A percentile compares a stretch with the other conserved stretches of the same genome.
Conservation (phyloP, 2,888 invertebrate genomes). For the Ichneumoninae sp. region DNA sequence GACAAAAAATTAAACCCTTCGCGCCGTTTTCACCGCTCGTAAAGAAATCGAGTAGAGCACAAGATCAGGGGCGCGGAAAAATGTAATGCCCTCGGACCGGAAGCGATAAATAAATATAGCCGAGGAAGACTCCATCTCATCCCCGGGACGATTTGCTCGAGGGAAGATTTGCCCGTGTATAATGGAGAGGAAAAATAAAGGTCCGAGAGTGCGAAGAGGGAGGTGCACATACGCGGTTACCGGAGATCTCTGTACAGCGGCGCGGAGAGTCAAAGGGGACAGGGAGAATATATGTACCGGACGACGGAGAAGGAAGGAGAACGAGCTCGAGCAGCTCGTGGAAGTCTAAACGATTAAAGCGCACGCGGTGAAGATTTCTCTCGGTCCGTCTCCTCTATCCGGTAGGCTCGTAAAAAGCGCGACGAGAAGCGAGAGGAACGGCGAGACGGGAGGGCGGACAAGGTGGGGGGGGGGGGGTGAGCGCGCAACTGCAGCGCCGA, state of each 20-base stretch:
- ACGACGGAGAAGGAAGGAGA: constrained; percentile 16
- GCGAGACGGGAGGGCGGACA: constrained; percentile 29
- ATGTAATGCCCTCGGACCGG: constrained; percentile 35
- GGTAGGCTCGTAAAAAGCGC: constrained; percentile 69
- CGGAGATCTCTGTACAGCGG: background rate
- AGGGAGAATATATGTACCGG: background rate
- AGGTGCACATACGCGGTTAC: background rate
- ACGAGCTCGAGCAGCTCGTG: constrained; percentile 21
- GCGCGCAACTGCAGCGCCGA: constrained; percentile 62
- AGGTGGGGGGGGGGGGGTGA: background rate
- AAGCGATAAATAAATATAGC: constrained; percentile 28
- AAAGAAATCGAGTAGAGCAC: constrained; percentile 12
- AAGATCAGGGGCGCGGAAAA: background rate
- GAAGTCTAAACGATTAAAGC: constrained; percentile 58
- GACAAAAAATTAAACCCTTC: background rate
- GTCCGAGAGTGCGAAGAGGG: constrained; percentile 9
- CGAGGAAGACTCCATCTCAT: constrained; percentile 17
- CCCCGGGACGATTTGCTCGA: constrained; percentile 34
- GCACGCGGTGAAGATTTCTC: constrained; percentile 57
- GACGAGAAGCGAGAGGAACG: constrained; percentile 61
- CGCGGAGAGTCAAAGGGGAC: background rate
- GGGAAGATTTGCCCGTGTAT: constrained; percentile 35
- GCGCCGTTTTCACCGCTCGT: background rate
- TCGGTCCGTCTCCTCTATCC: constrained; percentile 40
- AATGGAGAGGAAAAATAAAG: constrained; percentile 45